Evolutionary conservation across 1,140 invertebrate genomes (phyloP).

Genomic region (Carposina sasakii): DNA sequence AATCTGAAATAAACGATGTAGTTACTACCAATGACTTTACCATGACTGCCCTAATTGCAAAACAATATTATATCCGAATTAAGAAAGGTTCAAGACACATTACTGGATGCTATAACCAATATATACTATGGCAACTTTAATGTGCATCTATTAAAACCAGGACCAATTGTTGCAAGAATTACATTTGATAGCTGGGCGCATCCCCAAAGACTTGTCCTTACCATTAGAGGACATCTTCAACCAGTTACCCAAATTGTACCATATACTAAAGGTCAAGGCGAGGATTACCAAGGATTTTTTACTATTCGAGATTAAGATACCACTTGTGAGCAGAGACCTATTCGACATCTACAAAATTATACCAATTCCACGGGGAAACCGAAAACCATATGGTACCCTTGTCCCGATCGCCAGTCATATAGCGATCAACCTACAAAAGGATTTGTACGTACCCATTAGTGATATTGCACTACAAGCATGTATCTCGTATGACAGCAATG

Average conservation of each 20-base stretch:
- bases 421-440: too few species aligned
- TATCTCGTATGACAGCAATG: too few species aligned
- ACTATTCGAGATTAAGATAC: conserved; percentile 1
- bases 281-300: not conserved
- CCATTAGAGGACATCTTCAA: conserved; percentile 10
- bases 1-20: conserved; percentile 8
- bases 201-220: conserved; percentile 16
- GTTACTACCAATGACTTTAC: conserved; percentile 10
- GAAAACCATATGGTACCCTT: not conserved
- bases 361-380: not conserved
- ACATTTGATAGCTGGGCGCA: conserved; percentile 10
- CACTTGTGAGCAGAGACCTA: not conserved
- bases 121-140: conserved; percentile 19
- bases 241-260: not conserved
- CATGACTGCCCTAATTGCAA: conserved; percentile 11
- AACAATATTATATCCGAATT: conserved; percentile 14
- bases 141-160: conserved; percentile 16
- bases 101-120: conserved; percentile 17
- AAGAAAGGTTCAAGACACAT: conserved; percentile 12
- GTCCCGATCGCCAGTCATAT: too few species aligned
- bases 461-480: too few species aligned
- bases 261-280: not conserved
- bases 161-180: conserved; percentile 15
- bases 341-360: not conserved
- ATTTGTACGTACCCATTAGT: too few species aligned